Percentiles rank a stretch among this genome's conserved stretches.
Evolutionary conservation across 2,888 invertebrate species (phyloP).

Genomic region (Proisotoma minuta): DNA sequence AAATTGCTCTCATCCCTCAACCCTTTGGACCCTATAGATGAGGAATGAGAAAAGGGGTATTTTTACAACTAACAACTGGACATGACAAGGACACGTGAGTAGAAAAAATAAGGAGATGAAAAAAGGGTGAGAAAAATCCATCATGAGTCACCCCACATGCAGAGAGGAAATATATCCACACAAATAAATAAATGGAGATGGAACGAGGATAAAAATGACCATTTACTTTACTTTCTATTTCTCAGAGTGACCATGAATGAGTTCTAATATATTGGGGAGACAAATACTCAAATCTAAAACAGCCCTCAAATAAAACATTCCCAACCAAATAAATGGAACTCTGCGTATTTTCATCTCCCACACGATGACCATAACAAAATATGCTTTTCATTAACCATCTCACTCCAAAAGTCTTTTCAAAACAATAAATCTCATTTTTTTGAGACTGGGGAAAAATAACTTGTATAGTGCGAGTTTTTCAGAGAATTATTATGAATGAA

Average conservation of each 20-base stretch:
- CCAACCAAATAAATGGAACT: too few species aligned
- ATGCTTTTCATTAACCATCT: too few species aligned
- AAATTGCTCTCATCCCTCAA: not conserved
- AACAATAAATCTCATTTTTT: too few species aligned
- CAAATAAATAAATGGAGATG: not conserved
- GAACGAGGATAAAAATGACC: slow-evolving; percentile 15
- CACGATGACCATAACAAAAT: too few species aligned
- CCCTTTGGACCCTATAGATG: slow-evolving; percentile 8
- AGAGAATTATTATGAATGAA: not conserved
- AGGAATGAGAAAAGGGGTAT: not conserved
- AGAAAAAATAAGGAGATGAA: slow-evolving; percentile 13
- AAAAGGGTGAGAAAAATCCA: slow-evolving; percentile 15
- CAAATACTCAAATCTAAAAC: not conserved
- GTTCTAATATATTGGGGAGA: not conserved
- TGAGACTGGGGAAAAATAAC: too few species aligned
- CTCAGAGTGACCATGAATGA: slow-evolving; percentile 7
- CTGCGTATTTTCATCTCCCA: too few species aligned
- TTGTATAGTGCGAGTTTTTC: not conserved
- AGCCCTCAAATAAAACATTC: not conserved
- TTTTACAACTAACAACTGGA: slow-evolving; percentile 17
- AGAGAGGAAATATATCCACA: slow-evolving; percentile 5
- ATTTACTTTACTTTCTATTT: not conserved
- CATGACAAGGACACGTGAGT: slow-evolving; percentile 16
- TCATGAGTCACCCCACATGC: slow-evolving; percentile 18
- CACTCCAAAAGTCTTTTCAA: too few species aligned